phyloP scores from a whole-genome alignment of 1,140 invertebrate species.

The Dinothrombium tinctorium region DNA sequence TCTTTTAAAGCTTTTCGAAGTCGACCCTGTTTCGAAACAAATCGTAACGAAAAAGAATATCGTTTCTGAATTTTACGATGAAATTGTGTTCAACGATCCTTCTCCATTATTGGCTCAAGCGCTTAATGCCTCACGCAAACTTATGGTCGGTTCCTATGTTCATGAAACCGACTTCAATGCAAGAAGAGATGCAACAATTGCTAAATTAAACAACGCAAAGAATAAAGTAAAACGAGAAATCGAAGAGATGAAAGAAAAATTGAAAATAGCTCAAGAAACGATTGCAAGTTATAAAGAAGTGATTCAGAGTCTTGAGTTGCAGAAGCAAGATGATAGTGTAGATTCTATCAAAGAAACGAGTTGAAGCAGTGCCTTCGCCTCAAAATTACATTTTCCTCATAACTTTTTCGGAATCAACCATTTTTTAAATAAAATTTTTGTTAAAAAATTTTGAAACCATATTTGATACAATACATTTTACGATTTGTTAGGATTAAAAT shows the following conservation, averaged over 20 bases:
- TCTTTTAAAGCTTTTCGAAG: conserved; percentile 78
- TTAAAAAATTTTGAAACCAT: too few relatives aligned
- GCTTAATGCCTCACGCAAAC: conserved; percentile 42
- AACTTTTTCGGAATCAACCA: too few relatives aligned
- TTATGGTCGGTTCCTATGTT: conserved; percentile 44
- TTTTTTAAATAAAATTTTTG: too few relatives aligned
- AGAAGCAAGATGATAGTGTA: too few relatives aligned
- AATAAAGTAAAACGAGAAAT: conserved; percentile 63
- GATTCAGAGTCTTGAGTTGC: conserved; percentile 26
- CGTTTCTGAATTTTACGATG: conserved; percentile 18
- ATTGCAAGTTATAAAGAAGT: conserved; percentile 70
- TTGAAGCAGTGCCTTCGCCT: too few relatives aligned
- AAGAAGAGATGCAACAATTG: conserved; percentile 55
- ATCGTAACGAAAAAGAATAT: conserved; percentile 7
- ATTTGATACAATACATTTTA: too few relatives aligned
- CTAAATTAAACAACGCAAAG: conserved; percentile 50
- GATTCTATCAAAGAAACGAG: too few relatives aligned
- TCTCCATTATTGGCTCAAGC: conserved; percentile 75
- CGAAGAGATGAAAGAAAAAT: conserved; percentile 54
- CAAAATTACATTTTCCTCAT: too few relatives aligned
- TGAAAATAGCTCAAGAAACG: conserved; percentile 66
- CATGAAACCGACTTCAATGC: conserved; percentile 86
- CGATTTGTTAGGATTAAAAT: too few relatives aligned
- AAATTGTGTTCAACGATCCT: conserved; percentile 62
- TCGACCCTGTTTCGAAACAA: conserved; percentile 12